Evolutionary conservation across 2,888 invertebrate species (phyloP), one percentile per base, ranked within the genome.

Genomic region (Ecliptopera silaceata): DNA sequence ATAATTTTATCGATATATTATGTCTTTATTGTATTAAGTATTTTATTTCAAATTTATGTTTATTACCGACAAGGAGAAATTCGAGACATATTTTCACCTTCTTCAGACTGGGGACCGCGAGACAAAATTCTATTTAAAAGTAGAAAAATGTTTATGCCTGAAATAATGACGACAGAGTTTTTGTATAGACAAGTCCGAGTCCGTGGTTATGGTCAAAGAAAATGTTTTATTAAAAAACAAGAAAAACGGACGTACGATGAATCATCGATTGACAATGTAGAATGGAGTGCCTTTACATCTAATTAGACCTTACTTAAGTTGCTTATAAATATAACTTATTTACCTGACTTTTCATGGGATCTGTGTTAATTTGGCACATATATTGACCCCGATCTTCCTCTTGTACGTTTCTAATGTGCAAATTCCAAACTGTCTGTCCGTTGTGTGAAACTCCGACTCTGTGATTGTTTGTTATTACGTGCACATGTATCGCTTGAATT

Each of bases 351-450:
- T 96, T 96, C 97, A 97, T 97, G 0, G 97, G 98, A 86, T 97
- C 96, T 15, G 97, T 97, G 91, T 98, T 98, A 75, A 98, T 95
- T 90, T 98, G 97, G 86, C 97, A 98, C 97, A 97, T 97, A 88
- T 97, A 98, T 70, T 95, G 94, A 26, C 98, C 98, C 45, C 95
- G 93, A 84, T 98, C 98, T 77, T 97, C 97, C 78, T 96, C 96
- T 74, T 96, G 95, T 1, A 96, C 95, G 70, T 95, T 95, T 75
- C 94, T 95, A 78, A 98, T 97, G 84, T 97, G 96, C 62, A 98
- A 92, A 88, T 96, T 97, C 98, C 98, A 98, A 73, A 95, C 96
- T 64, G 94, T 93, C 83, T 96, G 95, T 75, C 97, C 97, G 76
- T 94, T 94, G 82, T 96, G 97, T 29, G 96, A 95, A 56, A 97